Conservation (phyloP, 2,888 invertebrate species). For the Trimorus sp. region DNA sequence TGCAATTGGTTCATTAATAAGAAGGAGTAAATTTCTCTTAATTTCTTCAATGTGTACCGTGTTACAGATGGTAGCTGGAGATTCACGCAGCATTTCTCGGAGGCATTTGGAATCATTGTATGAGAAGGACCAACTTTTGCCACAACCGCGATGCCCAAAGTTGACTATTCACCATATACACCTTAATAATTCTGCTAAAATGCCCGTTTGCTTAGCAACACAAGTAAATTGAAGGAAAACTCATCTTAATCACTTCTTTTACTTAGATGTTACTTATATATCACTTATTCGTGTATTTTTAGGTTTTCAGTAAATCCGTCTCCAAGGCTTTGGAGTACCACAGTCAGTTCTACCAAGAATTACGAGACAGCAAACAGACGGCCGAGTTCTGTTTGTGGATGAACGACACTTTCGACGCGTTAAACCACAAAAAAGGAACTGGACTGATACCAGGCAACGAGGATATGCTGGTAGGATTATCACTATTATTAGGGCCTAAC, state of each 20-base stretch:
- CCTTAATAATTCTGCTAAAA: conserved; percentile 14
- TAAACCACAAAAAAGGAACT: background rate
- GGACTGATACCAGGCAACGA: background rate
- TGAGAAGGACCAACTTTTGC: background rate
- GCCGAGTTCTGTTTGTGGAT: background rate
- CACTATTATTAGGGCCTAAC: no score
- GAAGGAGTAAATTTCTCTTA: background rate
- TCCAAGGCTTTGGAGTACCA: background rate
- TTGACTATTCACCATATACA: background rate
- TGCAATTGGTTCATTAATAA: background rate
- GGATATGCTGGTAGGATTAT: background rate
- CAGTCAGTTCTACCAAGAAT: conserved; percentile 15
- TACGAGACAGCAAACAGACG: background rate
- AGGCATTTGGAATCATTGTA: background rate
- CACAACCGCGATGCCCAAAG: conserved; percentile 12
- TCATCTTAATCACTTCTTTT: no score
- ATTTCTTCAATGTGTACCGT: background rate
- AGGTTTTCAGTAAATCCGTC: background rate
- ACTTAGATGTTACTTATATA: background rate
- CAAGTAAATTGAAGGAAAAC: background rate
- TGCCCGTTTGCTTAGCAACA: conserved; percentile 10
- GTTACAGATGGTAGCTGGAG: background rate
- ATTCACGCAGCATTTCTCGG: background rate
- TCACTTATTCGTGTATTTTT: background rate
- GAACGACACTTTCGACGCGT: background rate